Evolutionary conservation across 2,113 vertebrate genomes (phyloP).

Genomic region (Pogona vitticeps): DNA sequence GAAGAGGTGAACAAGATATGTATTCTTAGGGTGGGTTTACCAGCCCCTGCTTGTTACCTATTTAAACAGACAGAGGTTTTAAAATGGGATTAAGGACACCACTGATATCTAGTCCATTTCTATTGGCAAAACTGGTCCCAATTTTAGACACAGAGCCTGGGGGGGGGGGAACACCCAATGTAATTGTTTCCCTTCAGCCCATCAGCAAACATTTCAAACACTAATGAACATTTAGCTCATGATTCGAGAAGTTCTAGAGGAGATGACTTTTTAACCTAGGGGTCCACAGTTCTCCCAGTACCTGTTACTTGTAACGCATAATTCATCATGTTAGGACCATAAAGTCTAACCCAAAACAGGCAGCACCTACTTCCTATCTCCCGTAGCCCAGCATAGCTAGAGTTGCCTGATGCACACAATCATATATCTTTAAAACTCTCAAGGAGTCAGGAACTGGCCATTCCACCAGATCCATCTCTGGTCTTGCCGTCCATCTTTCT

Average conservation of each 20-base stretch:
- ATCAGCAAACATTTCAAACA: not conserved
- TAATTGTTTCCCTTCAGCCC: too few species aligned
- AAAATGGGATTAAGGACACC: not conserved
- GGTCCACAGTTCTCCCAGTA: not conserved
- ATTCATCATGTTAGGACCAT: not conserved
- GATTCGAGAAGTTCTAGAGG: not conserved
- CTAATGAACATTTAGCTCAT: not conserved
- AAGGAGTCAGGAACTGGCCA: not conserved
- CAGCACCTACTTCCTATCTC: not conserved
- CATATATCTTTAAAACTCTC: not conserved
- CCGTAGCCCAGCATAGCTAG: not conserved
- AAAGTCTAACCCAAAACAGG: not conserved
- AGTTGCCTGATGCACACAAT: not conserved
- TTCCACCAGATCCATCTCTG: not conserved
- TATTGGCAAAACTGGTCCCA: too few species aligned
- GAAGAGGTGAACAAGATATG: not conserved
- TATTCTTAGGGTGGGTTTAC: not conserved
- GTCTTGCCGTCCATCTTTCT: not conserved
- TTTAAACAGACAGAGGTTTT: too few species aligned
- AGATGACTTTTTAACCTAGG: not conserved
- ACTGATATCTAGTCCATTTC: too few species aligned
- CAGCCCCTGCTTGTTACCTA: not conserved
- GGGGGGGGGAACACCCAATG: too few species aligned
- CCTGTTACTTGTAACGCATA: not conserved
- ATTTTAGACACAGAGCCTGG: too few species aligned